phyloP scores from a whole-genome alignment of 2,113 vertebrate species.

The Nothobranchius kuhntae region DNA sequence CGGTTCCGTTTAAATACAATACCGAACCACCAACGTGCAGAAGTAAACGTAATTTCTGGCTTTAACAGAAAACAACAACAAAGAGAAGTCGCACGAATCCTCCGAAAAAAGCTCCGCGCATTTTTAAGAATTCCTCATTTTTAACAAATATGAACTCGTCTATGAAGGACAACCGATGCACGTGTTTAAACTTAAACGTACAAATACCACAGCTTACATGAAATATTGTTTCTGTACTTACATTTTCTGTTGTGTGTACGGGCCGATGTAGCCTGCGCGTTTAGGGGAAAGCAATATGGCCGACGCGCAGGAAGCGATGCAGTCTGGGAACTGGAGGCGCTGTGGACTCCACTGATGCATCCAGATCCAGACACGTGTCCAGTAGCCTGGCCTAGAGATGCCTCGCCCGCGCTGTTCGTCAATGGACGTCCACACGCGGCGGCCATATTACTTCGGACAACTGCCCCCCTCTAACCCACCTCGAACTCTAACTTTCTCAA shows the following conservation, averaged over 20 bases:
- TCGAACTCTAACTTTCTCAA: too few species aligned
- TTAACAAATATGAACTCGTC: fast-evolving
- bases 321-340: slow-evolving; percentile 62
- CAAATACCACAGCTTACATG: neutral
- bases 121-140: neutral
- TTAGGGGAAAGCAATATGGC: slow-evolving; percentile 69
- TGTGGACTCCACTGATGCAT: too few species aligned
- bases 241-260: slow-evolving; percentile 55
- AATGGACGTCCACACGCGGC: too few species aligned
- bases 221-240: slow-evolving; percentile 60
- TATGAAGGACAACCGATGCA: fast-evolving
- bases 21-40: too few species aligned
- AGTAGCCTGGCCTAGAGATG: too few species aligned
- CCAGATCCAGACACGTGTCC: too few species aligned
- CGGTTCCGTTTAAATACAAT: neutral
- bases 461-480: too few species aligned
- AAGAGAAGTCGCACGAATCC: slow-evolving; percentile 13
- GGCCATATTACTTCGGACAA: too few species aligned
- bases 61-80: slow-evolving; percentile 70
- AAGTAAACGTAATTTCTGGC: slow-evolving; percentile 22
- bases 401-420: too few species aligned
- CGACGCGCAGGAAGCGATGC: slow-evolving; percentile 10
- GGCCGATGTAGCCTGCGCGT: slow-evolving; percentile 53
- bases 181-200: fast-evolving
- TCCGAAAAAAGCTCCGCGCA: too few species aligned